A percentile compares a stretch with the other conserved stretches of the same genome.
These are phyloP conservation scores for Alligator sinensis DNA, from an alignment of 2,113 vertebrate genomes.

Conservation along the genomic window DNA sequence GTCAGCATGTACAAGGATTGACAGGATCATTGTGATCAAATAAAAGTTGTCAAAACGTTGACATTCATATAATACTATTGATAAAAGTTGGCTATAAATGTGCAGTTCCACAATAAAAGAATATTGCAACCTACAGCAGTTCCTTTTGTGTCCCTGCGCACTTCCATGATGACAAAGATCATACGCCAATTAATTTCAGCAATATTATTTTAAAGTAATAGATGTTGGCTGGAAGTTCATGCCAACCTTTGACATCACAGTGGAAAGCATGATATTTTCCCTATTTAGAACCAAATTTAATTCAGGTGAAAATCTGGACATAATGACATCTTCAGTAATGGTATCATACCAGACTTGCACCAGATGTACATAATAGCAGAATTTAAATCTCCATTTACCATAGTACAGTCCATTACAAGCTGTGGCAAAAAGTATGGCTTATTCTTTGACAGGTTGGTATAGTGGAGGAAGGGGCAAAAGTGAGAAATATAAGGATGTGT, in stretches of 20 bases:
- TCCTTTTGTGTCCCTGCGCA: not conserved
- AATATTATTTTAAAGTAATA: not conserved
- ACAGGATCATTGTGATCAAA: not conserved
- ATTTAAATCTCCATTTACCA: not conserved
- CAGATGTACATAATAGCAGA: not conserved
- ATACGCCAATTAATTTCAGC: not conserved
- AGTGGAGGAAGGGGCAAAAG: not conserved
- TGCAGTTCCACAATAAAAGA: not conserved
- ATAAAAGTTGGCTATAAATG: not conserved
- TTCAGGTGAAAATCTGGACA: not conserved
- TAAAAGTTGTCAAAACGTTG: not conserved
- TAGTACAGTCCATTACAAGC: not conserved
- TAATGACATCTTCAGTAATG: not conserved
- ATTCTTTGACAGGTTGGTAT: not conserved
- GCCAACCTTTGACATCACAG: not conserved
- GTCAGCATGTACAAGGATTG: not conserved
- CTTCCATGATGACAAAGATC: not conserved
- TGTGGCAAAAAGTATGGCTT: no score
- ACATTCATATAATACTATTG: not conserved
- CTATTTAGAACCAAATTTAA: not conserved
- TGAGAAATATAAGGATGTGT: not conserved
- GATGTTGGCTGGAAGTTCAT: not conserved
- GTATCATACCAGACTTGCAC: not conserved
- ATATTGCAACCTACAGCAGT: not conserved
- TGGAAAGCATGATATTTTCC: fast-evolving